These are phyloP conservation scores for Drosophila diplacantha DNA, from an alignment of 2,888 invertebrate genomes.

Conservation along the genomic window DNA sequence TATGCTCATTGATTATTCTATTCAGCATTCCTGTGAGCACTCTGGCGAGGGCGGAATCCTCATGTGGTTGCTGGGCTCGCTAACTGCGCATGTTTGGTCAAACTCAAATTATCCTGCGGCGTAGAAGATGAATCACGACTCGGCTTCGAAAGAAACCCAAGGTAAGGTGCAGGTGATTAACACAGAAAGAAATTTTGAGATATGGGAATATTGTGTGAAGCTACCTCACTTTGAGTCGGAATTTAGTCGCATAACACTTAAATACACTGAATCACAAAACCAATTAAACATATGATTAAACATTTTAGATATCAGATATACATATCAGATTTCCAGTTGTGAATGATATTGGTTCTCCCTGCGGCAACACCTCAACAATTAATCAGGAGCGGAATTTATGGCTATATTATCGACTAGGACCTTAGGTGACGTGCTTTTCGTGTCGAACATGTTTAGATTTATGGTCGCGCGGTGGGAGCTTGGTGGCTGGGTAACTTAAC, in stretches of 20 bases:
- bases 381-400: conserved; percentile 36
- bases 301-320: not conserved
- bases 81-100: conserved; percentile 54
- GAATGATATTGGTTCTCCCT: not conserved
- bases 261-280: not conserved
- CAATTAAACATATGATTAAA: not conserved
- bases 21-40: conserved; percentile 50
- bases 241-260: too few relatives aligned
- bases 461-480: conserved; percentile 15
- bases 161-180: not conserved
- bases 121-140: conserved; percentile 54
- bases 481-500: conserved; percentile 44
- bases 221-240: not conserved
- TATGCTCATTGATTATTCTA: conserved; percentile 54
- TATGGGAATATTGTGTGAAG: not conserved
- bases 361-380: conserved; percentile 24
- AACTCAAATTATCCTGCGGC: conserved; percentile 34
- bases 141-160: not conserved
- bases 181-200: not conserved
- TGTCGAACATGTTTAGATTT: conserved; percentile 39
- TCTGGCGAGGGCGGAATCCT: conserved; percentile 62
- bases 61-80: conserved; percentile 39
- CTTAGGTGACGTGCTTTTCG: conserved; percentile 16
- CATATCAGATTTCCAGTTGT: not conserved
- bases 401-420: conserved; percentile 26